phyloP scores from a whole-genome alignment of 2,113 vertebrate species.

The Dendrocopos noguchii region DNA sequence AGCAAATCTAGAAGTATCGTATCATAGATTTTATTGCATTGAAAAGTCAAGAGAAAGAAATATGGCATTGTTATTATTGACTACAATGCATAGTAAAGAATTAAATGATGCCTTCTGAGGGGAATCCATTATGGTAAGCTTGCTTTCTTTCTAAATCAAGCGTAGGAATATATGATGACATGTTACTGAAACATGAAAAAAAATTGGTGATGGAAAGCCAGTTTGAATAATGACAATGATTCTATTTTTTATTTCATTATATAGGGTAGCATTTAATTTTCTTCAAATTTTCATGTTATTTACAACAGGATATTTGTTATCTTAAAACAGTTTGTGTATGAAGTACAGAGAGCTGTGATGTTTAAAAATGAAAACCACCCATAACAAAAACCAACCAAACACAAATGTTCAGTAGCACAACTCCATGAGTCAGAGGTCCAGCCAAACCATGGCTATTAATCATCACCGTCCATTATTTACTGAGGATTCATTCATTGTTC shows the following conservation, averaged over 20 bases:
- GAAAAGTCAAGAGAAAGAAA: slow-evolving; percentile 38
- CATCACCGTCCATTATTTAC: slow-evolving; percentile 89
- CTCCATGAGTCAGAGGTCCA: slow-evolving; percentile 76
- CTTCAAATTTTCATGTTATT: neutral
- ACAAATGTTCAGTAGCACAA: slow-evolving; percentile 29
- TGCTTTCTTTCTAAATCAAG: slow-evolving; percentile 26
- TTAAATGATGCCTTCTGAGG: neutral
- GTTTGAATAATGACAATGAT: slow-evolving; percentile 10
- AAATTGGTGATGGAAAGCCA: neutral
- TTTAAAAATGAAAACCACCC: neutral
- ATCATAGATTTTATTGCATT: slow-evolving; percentile 21
- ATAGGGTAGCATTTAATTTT: neutral
- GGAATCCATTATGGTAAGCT: neutral
- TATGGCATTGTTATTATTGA: slow-evolving; percentile 32
- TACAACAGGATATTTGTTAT: slow-evolving; percentile 54
- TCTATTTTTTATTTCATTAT: neutral
- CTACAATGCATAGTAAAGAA: slow-evolving; percentile 28
- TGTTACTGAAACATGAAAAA: neutral
- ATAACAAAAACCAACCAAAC: neutral
- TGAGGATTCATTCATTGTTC: slow-evolving; percentile 89
- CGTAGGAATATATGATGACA: neutral
- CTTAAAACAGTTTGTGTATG: slow-evolving; percentile 20
- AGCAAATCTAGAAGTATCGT: slow-evolving; percentile 19
- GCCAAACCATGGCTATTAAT: slow-evolving; percentile 88
- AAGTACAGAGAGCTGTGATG: slow-evolving; percentile 48